Evolutionary conservation across 64 coral and sea anemone species (phyloP), one percentile per base, ranked within the genome.

Genomic region (Montipora cactus): DNA sequence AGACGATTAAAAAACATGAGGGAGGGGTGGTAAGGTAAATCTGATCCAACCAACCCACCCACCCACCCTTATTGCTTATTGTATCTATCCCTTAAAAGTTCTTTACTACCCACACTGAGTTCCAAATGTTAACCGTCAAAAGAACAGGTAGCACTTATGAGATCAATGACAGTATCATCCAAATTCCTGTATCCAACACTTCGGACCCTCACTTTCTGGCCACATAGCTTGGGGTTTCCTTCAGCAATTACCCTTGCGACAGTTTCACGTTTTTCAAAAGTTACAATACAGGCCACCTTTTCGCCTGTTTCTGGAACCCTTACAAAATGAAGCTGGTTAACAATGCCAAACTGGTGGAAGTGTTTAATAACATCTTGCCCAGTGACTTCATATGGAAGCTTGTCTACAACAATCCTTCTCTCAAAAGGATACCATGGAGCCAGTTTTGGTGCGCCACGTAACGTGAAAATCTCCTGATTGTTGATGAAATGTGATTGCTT

Each of bases 401-500:
- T 13, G 44, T 47, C 44, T 15, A 77, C 45, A 47, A 77, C 9
- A 45, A 77, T 48, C 44, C 44, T 77, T 23, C 37, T 74, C 71
- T 74, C 71, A 37, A 74, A 74, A 8, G 71, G 71, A 74, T 74
- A 74, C 12, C 20, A 8, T 8, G 37, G 71, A 74, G 21, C 23
- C 22, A 23, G 5, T 74, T 25, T 74, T 23, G 19, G 71, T 25
- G 37, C 19, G 37, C 71, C 21, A 5, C 71, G 71, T 25, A 20
- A 25, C 10, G 71, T 19, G 71, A 74, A 74, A 22, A 74, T 11
- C 37, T 74, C 71, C 12, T 74, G 71, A 37, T 37, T 11, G 1
- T 74, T 22, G 37, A 74, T 77, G 75, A 77, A 47, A 77, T 77
- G 75, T 3, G 75, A 14, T 47, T 77, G 75, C 44, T 77, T 45